Conservation (phyloP, 2,888 invertebrate genomes). For the Leistus spinibarbis region DNA sequence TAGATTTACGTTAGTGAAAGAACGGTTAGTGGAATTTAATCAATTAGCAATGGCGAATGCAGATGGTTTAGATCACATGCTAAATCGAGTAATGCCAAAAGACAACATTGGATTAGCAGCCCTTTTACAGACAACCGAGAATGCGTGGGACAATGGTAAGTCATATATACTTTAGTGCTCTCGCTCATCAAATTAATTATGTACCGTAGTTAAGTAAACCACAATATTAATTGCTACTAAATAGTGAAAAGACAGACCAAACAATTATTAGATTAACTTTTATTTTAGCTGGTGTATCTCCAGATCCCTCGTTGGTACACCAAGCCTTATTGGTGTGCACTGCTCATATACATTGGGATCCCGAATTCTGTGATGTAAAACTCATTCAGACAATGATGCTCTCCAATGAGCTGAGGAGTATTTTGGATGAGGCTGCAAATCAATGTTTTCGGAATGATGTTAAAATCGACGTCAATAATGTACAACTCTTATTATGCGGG, state of each 20-base stretch:
- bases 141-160: constrained; percentile 88
- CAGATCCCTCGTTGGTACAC: constrained; percentile 75
- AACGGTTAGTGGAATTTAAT: constrained; percentile 97
- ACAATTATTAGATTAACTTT: constrained; percentile 9
- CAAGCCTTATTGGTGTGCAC: constrained; percentile 95
- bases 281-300: constrained; percentile 57
- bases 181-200: no score
- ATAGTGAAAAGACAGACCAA: background rate
- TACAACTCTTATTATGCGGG: constrained; percentile 93
- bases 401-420: constrained; percentile 88
- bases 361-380: constrained; percentile 99
- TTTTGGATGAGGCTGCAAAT: constrained; percentile 80
- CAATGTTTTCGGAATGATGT: constrained; percentile 76
- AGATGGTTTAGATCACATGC: constrained; percentile 97
- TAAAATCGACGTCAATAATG: constrained; percentile 75
- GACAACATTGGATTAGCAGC: constrained; percentile 99
- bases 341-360: constrained; percentile 99
- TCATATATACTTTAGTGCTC: no score
- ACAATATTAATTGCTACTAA: no score
- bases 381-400: constrained; percentile 99
- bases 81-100: constrained; percentile 98
- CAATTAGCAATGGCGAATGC: constrained; percentile 98
- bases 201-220: no score
- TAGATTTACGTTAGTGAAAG: constrained; percentile 93
- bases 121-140: constrained; percentile 91